These are phyloP conservation scores for Oreocharis arfaki DNA, from an alignment of 2,113 vertebrate genomes.

Conservation along the genomic window DNA sequence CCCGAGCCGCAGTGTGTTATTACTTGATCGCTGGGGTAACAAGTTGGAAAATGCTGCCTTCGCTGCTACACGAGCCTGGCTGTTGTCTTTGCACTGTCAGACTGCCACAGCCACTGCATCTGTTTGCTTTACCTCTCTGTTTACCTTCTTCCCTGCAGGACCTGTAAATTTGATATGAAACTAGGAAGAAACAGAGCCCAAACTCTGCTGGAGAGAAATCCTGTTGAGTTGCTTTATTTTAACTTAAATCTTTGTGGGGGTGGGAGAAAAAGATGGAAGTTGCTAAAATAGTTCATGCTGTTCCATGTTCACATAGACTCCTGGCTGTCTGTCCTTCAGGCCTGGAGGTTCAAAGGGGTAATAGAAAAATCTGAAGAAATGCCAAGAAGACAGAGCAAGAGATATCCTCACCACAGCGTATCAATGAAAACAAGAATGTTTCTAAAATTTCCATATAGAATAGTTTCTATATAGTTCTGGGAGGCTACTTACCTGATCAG, in stretches of 20 bases:
- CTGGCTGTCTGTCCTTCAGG: neutral
- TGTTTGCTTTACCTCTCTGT: constrained; percentile 1
- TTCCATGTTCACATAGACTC: neutral
- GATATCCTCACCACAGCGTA: neutral
- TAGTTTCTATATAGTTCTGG: neutral
- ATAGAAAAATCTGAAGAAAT: neutral
- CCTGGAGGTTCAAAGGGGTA: neutral
- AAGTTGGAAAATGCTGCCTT: neutral
- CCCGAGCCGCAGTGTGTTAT: neutral
- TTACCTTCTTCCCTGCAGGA: neutral
- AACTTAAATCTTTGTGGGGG: neutral
- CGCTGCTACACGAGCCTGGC: neutral
- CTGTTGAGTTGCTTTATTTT: neutral
- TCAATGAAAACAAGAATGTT: neutral
- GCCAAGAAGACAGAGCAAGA: neutral
- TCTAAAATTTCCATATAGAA: neutral
- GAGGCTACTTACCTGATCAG: neutral
- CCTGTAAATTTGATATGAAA: neutral
- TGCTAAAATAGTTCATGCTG: neutral
- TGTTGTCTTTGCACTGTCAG: neutral
- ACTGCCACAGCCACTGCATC: neutral
- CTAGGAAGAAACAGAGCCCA: neutral
- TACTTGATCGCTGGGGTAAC: neutral
- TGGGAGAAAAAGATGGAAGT: neutral
- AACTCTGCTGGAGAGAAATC: neutral